Evolutionary conservation across 2,888 invertebrate species (phyloP).

Genomic region (Entomobrya multifasciata): DNA sequence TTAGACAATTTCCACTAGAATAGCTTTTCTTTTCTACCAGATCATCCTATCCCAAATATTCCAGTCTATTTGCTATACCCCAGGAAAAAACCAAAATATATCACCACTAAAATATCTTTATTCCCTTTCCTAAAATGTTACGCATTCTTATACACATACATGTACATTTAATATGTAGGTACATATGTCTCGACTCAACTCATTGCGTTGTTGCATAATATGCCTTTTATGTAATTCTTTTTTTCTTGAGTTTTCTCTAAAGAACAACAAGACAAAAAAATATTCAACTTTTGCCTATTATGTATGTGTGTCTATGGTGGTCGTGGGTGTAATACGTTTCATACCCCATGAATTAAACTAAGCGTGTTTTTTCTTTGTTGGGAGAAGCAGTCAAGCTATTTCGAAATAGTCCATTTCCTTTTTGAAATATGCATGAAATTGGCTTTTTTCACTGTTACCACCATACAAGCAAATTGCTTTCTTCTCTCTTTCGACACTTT

Average conservation of each 20-base stretch:
- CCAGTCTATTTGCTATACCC: background rate
- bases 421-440: slow-evolving; percentile 63
- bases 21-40: background rate
- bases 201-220: no score
- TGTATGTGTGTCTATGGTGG: no score
- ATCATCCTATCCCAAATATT: background rate
- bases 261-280: no score
- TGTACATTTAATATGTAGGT: no score
- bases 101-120: no score
- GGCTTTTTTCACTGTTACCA: no score
- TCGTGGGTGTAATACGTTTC: background rate
- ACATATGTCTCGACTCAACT: no score
- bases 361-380: slow-evolving; percentile 40
- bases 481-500: slow-evolving; percentile 30
- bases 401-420: slow-evolving; percentile 60
- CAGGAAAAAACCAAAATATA: no score
- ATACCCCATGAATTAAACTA: background rate
- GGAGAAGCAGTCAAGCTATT: slow-evolving; percentile 15
- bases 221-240: slow-evolving; percentile 21
- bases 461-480: slow-evolving; percentile 56
- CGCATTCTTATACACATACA: no score
- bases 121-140: background rate
- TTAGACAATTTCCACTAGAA: no score
- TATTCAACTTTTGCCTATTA: no score
- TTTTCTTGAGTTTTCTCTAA: background rate